phyloP scores from a whole-genome alignment of 2,888 invertebrate genomes.

The Lithodes maja region DNA sequence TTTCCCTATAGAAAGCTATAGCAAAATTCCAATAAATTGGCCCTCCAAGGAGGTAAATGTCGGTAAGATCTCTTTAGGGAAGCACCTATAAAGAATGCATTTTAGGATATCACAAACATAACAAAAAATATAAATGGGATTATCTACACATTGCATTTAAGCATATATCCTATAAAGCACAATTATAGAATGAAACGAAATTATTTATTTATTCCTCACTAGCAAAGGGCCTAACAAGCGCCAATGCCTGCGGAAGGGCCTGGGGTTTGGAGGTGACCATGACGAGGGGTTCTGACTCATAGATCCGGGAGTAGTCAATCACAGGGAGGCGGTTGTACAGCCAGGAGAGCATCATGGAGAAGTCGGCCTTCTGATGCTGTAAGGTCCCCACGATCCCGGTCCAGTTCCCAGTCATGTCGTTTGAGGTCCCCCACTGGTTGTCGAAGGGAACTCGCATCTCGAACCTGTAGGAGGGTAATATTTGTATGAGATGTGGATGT shows the following conservation, averaged over 20 bases:
- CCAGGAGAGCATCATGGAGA: slow-evolving; percentile 62
- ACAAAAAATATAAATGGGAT: too few relatives aligned
- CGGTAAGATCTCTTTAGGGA: too few relatives aligned
- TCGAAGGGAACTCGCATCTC: slow-evolving; percentile 57
- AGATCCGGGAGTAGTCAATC: slow-evolving; percentile 56
- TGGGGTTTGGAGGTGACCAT: slow-evolving; percentile 52
- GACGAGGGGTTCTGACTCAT: slow-evolving; percentile 56
- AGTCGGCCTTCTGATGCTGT: slow-evolving; percentile 62
- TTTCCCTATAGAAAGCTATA: too few relatives aligned
- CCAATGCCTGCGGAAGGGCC: slow-evolving; percentile 45
- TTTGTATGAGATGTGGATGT: too few relatives aligned
- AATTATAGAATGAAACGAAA: too few relatives aligned
- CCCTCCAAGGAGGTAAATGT: too few relatives aligned
- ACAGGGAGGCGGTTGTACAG: slow-evolving; percentile 40
- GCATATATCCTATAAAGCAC: too few relatives aligned
- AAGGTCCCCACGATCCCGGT: slow-evolving; percentile 64
- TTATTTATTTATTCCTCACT: slow-evolving; percentile 15
- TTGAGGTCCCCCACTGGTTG: slow-evolving; percentile 55
- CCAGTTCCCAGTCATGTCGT: slow-evolving; percentile 52
- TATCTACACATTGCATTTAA: too few relatives aligned
- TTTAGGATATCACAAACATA: too few relatives aligned
- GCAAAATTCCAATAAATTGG: too few relatives aligned
- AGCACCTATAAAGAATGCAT: too few relatives aligned
- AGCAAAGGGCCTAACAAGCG: slow-evolving; percentile 58
- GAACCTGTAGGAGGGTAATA: slow-evolving; percentile 30